These are phyloP conservation scores for Callyntrura guangdongensis DNA, from an alignment of 2,888 invertebrate genomes.

Conservation along the genomic window DNA sequence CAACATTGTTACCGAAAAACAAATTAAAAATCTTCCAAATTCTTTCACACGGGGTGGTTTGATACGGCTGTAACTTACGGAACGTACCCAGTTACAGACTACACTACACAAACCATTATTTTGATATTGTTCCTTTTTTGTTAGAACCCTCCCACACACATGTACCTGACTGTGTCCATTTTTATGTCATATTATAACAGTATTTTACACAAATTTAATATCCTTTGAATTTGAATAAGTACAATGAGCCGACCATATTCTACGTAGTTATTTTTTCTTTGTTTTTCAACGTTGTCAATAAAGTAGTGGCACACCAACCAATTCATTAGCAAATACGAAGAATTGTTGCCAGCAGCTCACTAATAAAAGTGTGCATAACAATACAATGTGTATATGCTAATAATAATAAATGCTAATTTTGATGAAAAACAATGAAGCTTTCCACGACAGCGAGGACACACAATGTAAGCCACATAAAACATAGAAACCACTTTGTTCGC, in stretches of 20 bases:
- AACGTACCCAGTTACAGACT: too few relatives aligned
- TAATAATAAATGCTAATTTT: slow-evolving; percentile 72
- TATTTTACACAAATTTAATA: too few relatives aligned
- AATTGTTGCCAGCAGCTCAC: slow-evolving; percentile 16
- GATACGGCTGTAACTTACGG: too few relatives aligned
- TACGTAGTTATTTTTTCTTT: background rate
- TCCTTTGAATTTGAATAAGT: too few relatives aligned
- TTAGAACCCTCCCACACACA: too few relatives aligned
- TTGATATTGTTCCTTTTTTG: too few relatives aligned
- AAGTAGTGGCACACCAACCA: background rate
- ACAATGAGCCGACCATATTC: background rate
- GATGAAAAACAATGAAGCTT: slow-evolving; percentile 61
- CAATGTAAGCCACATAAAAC: slow-evolving; percentile 59
- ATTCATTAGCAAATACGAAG: slow-evolving; percentile 43
- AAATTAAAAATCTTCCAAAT: too few relatives aligned
- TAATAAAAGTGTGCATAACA: slow-evolving; percentile 35
- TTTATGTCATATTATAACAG: too few relatives aligned
- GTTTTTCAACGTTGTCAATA: background rate
- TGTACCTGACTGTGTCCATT: too few relatives aligned
- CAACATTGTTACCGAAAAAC: too few relatives aligned
- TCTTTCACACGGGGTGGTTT: too few relatives aligned
- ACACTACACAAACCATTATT: too few relatives aligned
- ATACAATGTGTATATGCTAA: slow-evolving; percentile 28
- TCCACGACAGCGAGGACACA: slow-evolving; percentile 7
- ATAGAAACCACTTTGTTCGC: slow-evolving; percentile 33